Conservation (phyloP, 2,797 vertebrate genomes). For the Takifugu rubripes region DNA sequence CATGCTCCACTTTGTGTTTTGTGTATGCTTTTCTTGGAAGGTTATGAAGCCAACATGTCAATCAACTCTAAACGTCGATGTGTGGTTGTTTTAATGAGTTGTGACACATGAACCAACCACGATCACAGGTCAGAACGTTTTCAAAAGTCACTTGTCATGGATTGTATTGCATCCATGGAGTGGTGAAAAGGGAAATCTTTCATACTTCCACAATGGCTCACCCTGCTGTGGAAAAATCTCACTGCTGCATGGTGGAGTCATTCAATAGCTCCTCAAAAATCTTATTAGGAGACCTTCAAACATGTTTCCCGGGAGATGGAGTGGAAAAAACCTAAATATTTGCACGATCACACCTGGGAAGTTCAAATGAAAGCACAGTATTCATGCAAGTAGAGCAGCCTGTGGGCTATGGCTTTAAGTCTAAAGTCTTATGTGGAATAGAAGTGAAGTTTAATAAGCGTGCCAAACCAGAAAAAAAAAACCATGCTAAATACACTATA, state of each 20-base stretch:
- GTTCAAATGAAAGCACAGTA: conserved; percentile 62
- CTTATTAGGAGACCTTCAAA: conserved; percentile 62
- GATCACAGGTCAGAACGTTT: no score
- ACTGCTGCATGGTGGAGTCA: conserved; percentile 52
- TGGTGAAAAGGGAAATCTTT: conserved; percentile 22
- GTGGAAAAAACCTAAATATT: conserved; percentile 71
- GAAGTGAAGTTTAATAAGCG: conserved; percentile 45
- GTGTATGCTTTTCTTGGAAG: conserved; percentile 30
- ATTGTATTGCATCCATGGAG: no score
- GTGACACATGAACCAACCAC: no score
- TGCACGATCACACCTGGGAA: conserved; percentile 65
- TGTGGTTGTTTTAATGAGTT: no score
- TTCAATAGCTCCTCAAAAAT: conserved; percentile 64
- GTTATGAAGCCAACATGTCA: background rate
- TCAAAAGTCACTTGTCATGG: no score
- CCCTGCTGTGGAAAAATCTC: conserved; percentile 59
- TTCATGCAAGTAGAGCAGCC: conserved; percentile 48
- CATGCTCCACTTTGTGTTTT: conserved; percentile 32
- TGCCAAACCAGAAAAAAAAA: conserved; percentile 29
- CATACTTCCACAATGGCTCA: conserved; percentile 45
- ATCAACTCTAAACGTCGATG: background rate
- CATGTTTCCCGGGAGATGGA: conserved; percentile 63
- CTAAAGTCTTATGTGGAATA: conserved; percentile 54
- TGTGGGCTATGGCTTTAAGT: conserved; percentile 44
- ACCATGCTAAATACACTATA: conserved; percentile 15